A percentile compares a stretch with the other conserved stretches of the same genome.
phyloP scores from a whole-genome alignment of 2,888 invertebrate genomes.

The Orchesella flavescens region DNA sequence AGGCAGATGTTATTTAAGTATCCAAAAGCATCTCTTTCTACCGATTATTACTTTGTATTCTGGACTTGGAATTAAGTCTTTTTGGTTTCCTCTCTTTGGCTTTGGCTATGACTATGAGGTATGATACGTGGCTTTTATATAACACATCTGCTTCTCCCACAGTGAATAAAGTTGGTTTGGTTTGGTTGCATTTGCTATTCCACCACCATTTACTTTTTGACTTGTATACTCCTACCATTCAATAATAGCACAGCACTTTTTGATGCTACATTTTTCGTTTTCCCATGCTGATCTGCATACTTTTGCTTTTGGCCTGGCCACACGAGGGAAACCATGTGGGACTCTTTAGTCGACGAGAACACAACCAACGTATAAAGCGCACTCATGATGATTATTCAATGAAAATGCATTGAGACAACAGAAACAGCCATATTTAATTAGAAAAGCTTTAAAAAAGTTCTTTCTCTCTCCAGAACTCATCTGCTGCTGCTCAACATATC shows the following conservation, averaged over 20 bases:
- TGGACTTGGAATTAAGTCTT: slow-evolving; percentile 48
- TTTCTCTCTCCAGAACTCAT: slow-evolving; percentile 35
- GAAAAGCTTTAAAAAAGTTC: slow-evolving; percentile 70
- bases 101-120: slow-evolving; percentile 38
- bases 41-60: slow-evolving; percentile 54
- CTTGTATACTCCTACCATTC: too few relatives aligned
- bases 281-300: background rate
- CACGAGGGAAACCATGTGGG: slow-evolving; percentile 38
- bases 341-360: slow-evolving; percentile 20
- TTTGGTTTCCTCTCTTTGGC: slow-evolving; percentile 14
- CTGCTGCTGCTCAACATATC: slow-evolving; percentile 10
- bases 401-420: slow-evolving; percentile 69
- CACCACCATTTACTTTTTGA: too few relatives aligned
- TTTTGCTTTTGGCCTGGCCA: background rate
- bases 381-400: slow-evolving; percentile 71
- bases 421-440: slow-evolving; percentile 71
- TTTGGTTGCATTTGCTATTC: background rate
- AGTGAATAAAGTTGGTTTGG: slow-evolving; percentile 1
- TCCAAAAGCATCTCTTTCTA: slow-evolving; percentile 24
- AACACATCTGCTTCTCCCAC: slow-evolving; percentile 38
- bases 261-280: slow-evolving; percentile 37
- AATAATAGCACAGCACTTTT: slow-evolving; percentile 22
- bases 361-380: too few relatives aligned
- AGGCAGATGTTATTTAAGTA: slow-evolving; percentile 53
- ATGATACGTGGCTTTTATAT: slow-evolving; percentile 12